Conservation (phyloP, 64 coral and sea anemone genomes). For the Montipora foliosa region DNA sequence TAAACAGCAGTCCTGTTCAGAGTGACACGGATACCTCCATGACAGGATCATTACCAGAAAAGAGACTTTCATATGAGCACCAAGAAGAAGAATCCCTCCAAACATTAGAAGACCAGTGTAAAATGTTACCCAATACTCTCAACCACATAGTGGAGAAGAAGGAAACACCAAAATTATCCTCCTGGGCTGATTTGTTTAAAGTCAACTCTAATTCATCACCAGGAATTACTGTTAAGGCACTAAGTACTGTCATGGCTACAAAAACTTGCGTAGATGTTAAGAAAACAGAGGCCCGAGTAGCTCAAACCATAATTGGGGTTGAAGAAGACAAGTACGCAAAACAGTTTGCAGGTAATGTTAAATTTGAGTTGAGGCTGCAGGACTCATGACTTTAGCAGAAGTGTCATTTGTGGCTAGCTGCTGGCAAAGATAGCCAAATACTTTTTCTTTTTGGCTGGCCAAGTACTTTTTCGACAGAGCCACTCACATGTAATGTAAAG, state of each 20-base stretch:
- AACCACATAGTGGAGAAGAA: constrained; percentile 7
- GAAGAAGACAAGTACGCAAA: constrained; percentile 78
- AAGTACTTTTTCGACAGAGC: too few species aligned
- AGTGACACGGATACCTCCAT: constrained; percentile 64
- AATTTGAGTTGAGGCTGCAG: too few species aligned
- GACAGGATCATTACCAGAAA: not conserved
- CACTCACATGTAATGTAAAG: too few species aligned
- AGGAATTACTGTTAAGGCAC: constrained; percentile 9
- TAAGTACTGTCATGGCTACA: constrained; percentile 6
- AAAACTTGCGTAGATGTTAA: constrained; percentile 42
- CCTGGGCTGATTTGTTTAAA: constrained; percentile 75
- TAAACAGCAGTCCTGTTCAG: constrained; percentile 69
- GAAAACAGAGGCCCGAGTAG: constrained; percentile 58
- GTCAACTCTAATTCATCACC: not conserved
- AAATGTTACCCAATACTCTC: not conserved
- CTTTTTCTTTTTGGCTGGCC: too few species aligned
- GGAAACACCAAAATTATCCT: constrained; percentile 6
- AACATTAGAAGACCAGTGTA: not conserved
- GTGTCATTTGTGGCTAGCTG: too few species aligned
- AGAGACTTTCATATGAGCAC: not conserved
- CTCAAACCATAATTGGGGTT: constrained; percentile 37
- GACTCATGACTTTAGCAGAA: too few species aligned
- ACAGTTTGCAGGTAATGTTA: constrained; percentile 75
- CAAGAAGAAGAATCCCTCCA: not conserved
- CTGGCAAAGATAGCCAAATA: too few species aligned